Evolutionary conservation across 2,113 vertebrate species (phyloP).

Genomic region (Cariama cristata): DNA sequence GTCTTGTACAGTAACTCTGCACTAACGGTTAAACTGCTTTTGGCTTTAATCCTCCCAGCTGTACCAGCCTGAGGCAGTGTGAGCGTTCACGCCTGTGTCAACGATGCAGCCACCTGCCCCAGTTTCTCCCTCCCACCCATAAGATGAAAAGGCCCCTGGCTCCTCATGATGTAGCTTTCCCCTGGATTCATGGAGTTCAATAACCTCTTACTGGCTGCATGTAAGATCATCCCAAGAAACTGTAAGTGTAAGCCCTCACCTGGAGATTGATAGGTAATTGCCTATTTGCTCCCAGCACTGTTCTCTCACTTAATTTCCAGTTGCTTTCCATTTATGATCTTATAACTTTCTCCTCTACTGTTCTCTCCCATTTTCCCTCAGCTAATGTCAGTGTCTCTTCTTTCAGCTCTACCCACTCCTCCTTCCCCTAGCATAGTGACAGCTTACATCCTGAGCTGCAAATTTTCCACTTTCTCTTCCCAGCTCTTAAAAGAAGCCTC

Average conservation of each 20-base stretch:
- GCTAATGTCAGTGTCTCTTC: not conserved
- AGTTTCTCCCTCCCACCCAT: not conserved
- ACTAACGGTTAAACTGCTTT: not conserved
- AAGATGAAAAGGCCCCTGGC: not conserved
- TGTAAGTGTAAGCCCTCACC: not conserved
- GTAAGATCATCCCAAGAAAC: not conserved
- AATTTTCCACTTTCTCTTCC: not conserved
- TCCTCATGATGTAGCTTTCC: not conserved
- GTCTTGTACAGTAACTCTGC: not conserved
- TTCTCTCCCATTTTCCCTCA: not conserved
- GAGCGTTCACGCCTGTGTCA: not conserved
- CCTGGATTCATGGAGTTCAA: rapidly evolving
- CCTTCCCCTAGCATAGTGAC: not conserved
- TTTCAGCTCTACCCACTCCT: not conserved
- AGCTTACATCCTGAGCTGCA: not conserved
- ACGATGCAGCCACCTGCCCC: not conserved
- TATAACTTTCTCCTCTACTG: not conserved
- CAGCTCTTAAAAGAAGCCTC: not conserved
- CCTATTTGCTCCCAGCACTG: not conserved
- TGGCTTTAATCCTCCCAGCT: not conserved
- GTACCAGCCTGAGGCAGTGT: not conserved
- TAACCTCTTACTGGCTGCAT: not conserved
- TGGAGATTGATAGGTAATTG: not conserved
- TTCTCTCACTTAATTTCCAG: not conserved
- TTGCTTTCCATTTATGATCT: not conserved